phyloP scores from a whole-genome alignment of 2,113 vertebrate genomes.

The Onychostruthus taczanowskii region DNA sequence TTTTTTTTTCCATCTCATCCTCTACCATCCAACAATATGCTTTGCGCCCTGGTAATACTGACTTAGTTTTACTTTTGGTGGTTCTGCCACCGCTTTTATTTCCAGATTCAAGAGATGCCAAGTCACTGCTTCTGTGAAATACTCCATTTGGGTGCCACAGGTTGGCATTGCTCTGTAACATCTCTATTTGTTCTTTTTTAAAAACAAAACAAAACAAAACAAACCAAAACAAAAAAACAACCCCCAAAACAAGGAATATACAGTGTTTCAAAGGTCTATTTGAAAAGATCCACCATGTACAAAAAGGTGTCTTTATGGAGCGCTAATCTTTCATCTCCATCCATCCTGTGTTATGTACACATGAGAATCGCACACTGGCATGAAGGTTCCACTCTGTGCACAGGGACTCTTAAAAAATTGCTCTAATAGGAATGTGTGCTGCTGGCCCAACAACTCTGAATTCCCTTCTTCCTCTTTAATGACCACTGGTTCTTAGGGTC shows the following conservation, averaged over 20 bases:
- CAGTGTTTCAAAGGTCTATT: neutral
- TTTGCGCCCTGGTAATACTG: neutral
- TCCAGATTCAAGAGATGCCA: neutral
- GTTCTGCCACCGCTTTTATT: neutral
- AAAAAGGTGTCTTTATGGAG: neutral
- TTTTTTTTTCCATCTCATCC: neutral
- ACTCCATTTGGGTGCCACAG: neutral
- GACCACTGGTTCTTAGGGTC: neutral
- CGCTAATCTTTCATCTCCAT: neutral
- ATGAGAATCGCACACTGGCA: neutral
- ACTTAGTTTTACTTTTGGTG: neutral
- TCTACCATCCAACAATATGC: neutral
- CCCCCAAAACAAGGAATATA: rapidly evolving
- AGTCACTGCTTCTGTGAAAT: neutral
- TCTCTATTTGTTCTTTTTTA: neutral
- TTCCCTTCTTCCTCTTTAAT: neutral
- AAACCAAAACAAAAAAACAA: neutral
- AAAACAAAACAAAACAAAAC: neutral
- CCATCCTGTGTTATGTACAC: rapidly evolving
- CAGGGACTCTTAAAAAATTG: neutral
- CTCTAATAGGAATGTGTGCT: neutral
- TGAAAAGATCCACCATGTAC: neutral
- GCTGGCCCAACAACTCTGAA: neutral
- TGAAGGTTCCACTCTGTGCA: neutral
- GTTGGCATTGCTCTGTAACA: neutral